These are phyloP conservation scores for Temnothorax curvispinosus DNA, from an alignment of 1,140 invertebrate genomes.

Conservation along the genomic window DNA sequence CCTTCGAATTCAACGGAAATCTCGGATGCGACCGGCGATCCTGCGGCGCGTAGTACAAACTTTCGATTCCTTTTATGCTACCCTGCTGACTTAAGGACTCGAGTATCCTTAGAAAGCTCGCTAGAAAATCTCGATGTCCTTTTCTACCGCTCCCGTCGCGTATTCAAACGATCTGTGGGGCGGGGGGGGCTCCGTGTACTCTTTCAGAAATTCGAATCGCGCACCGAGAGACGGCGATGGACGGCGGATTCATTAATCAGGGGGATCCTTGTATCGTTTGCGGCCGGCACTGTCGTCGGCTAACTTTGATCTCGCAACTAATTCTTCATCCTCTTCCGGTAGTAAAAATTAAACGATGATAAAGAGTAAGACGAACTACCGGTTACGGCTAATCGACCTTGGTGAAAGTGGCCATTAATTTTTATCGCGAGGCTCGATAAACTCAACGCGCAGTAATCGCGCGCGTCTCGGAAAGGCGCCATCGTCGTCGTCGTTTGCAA, in stretches of 20 bases:
- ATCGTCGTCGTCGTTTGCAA: slow-evolving; percentile 43
- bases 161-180: slow-evolving; percentile 2
- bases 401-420: slow-evolving; percentile 18
- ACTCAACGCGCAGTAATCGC: slow-evolving; percentile 2
- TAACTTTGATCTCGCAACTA: slow-evolving; percentile 17
- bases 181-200: not conserved
- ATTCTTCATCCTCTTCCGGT: not conserved
- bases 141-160: not conserved
- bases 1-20: slow-evolving; percentile 75
- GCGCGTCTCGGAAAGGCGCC: not conserved
- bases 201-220: slow-evolving; percentile 10
- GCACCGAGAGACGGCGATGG: no score
- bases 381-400: slow-evolving; percentile 6
- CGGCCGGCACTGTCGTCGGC: not conserved
- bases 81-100: slow-evolving; percentile 83
- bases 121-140: slow-evolving; percentile 51
- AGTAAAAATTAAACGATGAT: not conserved
- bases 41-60: slow-evolving; percentile 44
- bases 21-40: slow-evolving; percentile 50
- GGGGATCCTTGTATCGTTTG: not conserved
- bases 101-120: slow-evolving; percentile 79
- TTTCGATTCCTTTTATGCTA: slow-evolving; percentile 76
- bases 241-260: slow-evolving; percentile 6
- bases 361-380: not conserved
- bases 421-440: slow-evolving; percentile 23